These are phyloP conservation scores for Tragulus kanchil DNA, from an alignment of 2,113 vertebrate genomes.

Conservation along the genomic window DNA sequence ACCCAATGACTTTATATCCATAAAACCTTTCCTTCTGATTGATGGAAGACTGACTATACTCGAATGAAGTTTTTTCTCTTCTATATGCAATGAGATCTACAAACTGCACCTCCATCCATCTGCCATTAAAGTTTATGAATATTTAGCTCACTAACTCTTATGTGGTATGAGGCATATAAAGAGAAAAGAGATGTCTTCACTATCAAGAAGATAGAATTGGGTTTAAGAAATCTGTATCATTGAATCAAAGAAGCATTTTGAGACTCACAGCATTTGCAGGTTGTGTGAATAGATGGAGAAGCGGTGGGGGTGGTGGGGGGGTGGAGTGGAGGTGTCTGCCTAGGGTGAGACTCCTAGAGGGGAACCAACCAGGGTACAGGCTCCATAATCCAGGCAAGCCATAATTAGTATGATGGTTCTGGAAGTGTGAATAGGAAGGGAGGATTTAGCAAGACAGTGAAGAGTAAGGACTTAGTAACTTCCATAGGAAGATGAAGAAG, in stretches of 20 bases:
- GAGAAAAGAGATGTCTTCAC: conserved; percentile 12
- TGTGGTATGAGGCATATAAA: conserved; percentile 6
- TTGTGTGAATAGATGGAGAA: neutral
- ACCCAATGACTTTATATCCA: neutral
- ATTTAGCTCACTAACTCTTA: neutral
- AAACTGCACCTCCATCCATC: neutral
- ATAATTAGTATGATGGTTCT: neutral
- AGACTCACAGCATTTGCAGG: neutral
- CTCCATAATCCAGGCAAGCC: neutral
- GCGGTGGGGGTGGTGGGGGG: neutral
- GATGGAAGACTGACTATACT: neutral
- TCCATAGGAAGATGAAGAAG: neutral
- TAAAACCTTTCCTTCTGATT: neutral
- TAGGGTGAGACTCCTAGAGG: neutral
- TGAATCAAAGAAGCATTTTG: conserved; percentile 35
- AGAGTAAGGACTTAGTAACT: neutral
- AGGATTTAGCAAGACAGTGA: neutral
- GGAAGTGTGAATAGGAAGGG: neutral
- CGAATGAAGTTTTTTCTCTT: neutral
- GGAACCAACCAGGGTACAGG: neutral
- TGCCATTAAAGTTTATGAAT: neutral
- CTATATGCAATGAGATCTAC: neutral
- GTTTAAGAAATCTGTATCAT: neutral
- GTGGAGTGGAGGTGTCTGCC: neutral
- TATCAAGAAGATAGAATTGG: neutral